These are phyloP conservation scores for Tychaedon coryphoeus DNA, from an alignment of 2,113 vertebrate species.

Conservation along the genomic window DNA sequence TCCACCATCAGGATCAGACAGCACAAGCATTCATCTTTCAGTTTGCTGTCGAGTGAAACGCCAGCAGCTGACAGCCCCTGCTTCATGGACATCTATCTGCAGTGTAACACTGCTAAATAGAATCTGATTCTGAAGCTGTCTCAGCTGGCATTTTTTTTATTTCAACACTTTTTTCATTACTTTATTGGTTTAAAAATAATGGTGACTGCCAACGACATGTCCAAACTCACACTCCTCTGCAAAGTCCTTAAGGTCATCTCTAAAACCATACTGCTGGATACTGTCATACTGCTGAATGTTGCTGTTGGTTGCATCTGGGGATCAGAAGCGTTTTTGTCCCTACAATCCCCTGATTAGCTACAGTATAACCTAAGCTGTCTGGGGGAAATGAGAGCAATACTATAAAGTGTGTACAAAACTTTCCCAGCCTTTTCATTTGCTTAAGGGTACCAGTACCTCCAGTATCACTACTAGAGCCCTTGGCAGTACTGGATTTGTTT, in stretches of 20 bases:
- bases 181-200: not conserved
- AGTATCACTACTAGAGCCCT: not conserved
- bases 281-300: not conserved
- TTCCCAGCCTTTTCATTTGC: not conserved
- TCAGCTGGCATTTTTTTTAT: not conserved
- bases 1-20: not conserved
- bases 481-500: not conserved
- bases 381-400: not conserved
- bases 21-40: not conserved
- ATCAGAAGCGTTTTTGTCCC: not conserved
- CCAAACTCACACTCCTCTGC: not conserved
- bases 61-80: not conserved
- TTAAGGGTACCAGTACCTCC: not conserved
- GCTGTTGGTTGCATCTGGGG: not conserved
- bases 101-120: not conserved
- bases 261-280: not conserved
- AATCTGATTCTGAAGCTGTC: not conserved
- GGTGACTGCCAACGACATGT: rapidly evolving
- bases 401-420: not conserved
- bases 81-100: not conserved
- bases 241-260: not conserved
- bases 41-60: not conserved
- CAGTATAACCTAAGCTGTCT: not conserved
- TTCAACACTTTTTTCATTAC: not conserved
- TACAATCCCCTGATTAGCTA: not conserved